Base-by-base conservation (phyloP, 1,140 invertebrate species). In the Oryzaephilus surinamensis region DNA sequence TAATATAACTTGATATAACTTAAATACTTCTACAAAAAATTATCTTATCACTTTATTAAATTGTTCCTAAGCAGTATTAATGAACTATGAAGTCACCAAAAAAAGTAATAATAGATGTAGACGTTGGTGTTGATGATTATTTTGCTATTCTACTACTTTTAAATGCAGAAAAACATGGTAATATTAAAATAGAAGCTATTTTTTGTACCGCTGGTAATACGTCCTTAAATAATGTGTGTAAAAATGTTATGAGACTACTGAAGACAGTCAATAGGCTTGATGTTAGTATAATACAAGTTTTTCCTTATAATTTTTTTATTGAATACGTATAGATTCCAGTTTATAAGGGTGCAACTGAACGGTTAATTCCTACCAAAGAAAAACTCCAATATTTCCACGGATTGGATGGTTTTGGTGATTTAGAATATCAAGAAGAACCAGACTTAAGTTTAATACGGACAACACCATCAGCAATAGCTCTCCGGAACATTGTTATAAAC, bases 171-270 rank as follows among this genome's bases (percentile, higher is more conserved):
- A 54, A 63, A 38, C 38, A 55, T 2, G 54, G 56, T 6, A 43
- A 61, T 46, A 46, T 74, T 10, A 58, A 74, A 41, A 59, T 82
- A 4, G 56, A 76, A 38, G 79, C 67, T 0, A 67, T 83, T 3
- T 79, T 75, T 1, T 76, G 74, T 45, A 70, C 74, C 3, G 60
- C 67, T 34, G 80, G 79, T 2, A 81, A 79, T 48, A 76, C 76
- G 2, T 53, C 49, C 12, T 43, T 80, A 0, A 61, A 74, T 6
- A 67, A 79, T 51, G 75, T 74, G 2, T 58, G 69, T 21, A 63
- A 55, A 12, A 82, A 82, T 54, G 71, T 77, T 10, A 60, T 69
- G n/a, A 61, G 75, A 40, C 67, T 75, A 13, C 59, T 81, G 6
- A 43, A 69, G 13, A 54, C 63, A 10, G 67, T 63, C 14, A 48